Conservation (phyloP, 92 coral and sea anemone genomes). For the Actinernus sp. region DNA sequence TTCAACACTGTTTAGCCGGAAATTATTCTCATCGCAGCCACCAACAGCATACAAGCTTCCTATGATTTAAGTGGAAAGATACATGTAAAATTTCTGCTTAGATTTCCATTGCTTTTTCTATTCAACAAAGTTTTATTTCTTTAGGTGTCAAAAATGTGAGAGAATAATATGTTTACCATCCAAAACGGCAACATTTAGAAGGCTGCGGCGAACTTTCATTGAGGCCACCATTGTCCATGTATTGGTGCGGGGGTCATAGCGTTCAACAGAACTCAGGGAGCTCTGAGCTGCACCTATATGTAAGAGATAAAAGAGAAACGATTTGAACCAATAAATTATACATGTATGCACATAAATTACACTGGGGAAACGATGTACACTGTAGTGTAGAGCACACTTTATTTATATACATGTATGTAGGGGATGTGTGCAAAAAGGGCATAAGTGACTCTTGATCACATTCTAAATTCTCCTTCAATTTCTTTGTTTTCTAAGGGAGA, state of each 20-base stretch:
- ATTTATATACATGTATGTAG: too few relatives aligned
- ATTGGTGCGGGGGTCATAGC: conserved; percentile 97
- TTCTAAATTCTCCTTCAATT: too few relatives aligned
- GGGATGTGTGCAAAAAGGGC: too few relatives aligned
- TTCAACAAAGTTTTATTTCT: too few relatives aligned
- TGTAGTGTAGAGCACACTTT: too few relatives aligned
- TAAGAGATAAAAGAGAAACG: neutral
- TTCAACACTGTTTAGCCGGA: conserved; percentile 94
- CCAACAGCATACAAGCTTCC: conserved; percentile 99
- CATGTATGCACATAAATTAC: neutral
- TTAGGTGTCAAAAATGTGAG: too few relatives aligned
- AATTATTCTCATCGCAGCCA: conserved; percentile 97
- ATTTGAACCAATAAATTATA: neutral
- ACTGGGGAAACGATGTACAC: too few relatives aligned
- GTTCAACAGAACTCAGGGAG: conserved; percentile 88
- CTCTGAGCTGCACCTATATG: conserved; percentile 94
- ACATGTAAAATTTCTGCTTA: too few relatives aligned
- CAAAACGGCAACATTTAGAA: conserved; percentile 93
- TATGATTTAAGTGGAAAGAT: conserved; percentile 5
- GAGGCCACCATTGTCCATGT: conserved; percentile 95
- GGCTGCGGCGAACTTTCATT: conserved; percentile 88
- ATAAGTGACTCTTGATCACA: too few relatives aligned
- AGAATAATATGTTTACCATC: conserved; percentile 91
- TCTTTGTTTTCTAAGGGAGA: too few relatives aligned
- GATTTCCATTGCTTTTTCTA: too few relatives aligned